These are phyloP conservation scores for Plecturocebus donacophilus DNA, from an alignment of 2,113 vertebrate genomes.

Conservation along the genomic window DNA sequence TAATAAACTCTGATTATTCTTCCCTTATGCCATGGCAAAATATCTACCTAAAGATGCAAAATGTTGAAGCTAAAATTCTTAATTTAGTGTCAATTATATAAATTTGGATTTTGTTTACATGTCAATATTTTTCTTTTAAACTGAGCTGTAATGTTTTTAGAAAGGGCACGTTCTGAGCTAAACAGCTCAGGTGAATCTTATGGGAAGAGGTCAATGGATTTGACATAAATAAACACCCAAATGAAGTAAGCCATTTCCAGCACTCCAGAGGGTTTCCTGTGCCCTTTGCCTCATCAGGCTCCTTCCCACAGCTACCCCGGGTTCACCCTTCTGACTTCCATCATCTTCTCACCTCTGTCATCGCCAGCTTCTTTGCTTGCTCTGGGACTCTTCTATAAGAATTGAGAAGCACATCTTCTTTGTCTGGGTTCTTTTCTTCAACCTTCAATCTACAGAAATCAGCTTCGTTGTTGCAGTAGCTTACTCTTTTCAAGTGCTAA, in stretches of 20 bases:
- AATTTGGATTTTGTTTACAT: background rate
- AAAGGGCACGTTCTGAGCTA: background rate
- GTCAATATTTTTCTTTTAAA: background rate
- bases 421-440: background rate
- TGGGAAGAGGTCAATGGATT: background rate
- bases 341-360: background rate
- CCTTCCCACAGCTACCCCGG: rapidly evolving
- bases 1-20: background rate
- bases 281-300: rapidly evolving
- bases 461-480: rapidly evolving
- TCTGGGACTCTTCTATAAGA: rapidly evolving
- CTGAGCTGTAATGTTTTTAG: background rate
- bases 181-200: too few relatives aligned
- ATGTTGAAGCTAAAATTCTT: background rate
- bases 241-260: too few relatives aligned
- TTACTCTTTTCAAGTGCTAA: background rate
- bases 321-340: background rate
- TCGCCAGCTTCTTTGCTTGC: rapidly evolving
- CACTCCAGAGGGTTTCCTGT: background rate
- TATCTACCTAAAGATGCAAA: background rate
- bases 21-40: background rate
- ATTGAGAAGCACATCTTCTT: background rate
- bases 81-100: background rate
- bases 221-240: too few relatives aligned
- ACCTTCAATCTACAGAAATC: background rate